These are phyloP conservation scores for Paedocypris sp. DNA, from an alignment of 2,113 vertebrate genomes.

Conservation along the genomic window DNA sequence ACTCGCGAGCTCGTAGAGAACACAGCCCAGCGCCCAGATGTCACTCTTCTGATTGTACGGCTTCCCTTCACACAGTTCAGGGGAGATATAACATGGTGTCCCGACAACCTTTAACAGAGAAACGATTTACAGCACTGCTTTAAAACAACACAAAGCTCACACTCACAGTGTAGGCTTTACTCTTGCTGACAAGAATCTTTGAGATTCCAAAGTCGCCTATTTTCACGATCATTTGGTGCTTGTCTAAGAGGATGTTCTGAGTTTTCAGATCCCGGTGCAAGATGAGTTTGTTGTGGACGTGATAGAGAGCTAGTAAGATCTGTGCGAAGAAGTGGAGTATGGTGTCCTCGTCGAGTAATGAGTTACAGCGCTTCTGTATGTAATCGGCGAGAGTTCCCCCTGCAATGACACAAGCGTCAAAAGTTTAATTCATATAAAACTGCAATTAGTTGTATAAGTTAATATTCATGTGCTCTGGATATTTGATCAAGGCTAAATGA, in stretches of 20 bases:
- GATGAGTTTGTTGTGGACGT: conserved; percentile 94
- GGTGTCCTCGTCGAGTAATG: conserved; percentile 90
- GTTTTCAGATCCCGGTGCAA: conserved; percentile 96
- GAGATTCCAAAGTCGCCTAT: conserved; percentile 97
- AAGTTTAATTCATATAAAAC: too few species aligned
- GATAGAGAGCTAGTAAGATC: conserved; percentile 89
- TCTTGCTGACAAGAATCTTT: conserved; percentile 98
- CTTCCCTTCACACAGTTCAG: conserved; percentile 94
- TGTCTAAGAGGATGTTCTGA: conserved; percentile 95
- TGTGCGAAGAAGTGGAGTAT: conserved; percentile 97
- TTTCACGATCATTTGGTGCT: conserved; percentile 94
- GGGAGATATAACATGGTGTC: conserved; percentile 95
- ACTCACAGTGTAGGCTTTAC: conserved; percentile 92
- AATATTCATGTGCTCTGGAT: too few species aligned
- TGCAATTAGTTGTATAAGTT: too few species aligned
- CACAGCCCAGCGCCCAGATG: conserved; percentile 96
- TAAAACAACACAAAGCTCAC: neutral
- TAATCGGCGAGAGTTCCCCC: conserved; percentile 91
- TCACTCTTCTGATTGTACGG: conserved; percentile 99
- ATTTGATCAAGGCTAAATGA: too few species aligned
- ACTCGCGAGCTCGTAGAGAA: conserved; percentile 91
- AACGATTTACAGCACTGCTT: neutral
- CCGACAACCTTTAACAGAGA: conserved; percentile 76
- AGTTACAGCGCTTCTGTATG: conserved; percentile 94
- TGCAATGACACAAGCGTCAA: conserved; percentile 45